Conservation (phyloP, 2,113 vertebrate genomes). For the Madoqua kirkii region DNA sequence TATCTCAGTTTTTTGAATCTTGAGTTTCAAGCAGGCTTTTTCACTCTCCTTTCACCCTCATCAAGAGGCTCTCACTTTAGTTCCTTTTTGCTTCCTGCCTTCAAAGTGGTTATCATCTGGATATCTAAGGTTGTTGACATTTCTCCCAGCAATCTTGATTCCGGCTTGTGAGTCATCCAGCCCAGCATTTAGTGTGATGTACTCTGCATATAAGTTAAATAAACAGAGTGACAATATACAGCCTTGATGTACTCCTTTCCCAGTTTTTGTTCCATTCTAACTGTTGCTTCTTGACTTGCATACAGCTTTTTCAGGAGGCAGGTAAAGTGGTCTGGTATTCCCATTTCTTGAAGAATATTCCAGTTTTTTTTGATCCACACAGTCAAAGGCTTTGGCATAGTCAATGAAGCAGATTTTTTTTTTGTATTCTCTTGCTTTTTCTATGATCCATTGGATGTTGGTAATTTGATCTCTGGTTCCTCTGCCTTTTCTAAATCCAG, state of each 20-base stretch:
- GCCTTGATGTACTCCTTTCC: not conserved
- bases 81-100: not conserved
- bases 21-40: not conserved
- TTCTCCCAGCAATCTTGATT: not conserved
- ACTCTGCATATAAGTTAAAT: not conserved
- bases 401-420: not conserved
- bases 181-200: not conserved
- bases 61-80: not conserved
- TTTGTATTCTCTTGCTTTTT: not conserved
- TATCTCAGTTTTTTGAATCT: not conserved
- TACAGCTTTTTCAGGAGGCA: not conserved
- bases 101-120: not conserved
- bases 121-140: not conserved
- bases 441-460: not conserved
- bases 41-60: not conserved
- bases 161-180: not conserved
- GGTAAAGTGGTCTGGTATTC: not conserved
- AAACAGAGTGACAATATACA: not conserved
- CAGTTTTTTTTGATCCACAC: not conserved
- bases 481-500: not conserved
- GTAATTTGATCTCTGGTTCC: not conserved
- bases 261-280: not conserved
- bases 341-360: not conserved
- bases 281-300: not conserved
- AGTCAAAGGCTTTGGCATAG: not conserved